Evolutionary conservation across 2,888 invertebrate genomes (phyloP), one percentile per base, ranked within the genome.

Genomic region (Scaptomyza parva): DNA sequence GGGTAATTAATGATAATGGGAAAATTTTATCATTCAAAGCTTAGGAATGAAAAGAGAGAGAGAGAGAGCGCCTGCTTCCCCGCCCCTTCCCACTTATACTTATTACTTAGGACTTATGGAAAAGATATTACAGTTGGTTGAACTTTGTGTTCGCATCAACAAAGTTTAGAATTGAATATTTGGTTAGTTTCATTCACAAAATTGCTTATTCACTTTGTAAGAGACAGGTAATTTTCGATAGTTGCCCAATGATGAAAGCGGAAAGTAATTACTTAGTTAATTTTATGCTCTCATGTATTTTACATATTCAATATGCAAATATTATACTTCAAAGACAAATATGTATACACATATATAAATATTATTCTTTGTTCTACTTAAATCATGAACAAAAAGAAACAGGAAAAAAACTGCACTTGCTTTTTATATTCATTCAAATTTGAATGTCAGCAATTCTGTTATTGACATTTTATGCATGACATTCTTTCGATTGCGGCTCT

Each of bases 381-480:
- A 2, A n/a, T 2, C 14, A 22, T 12, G 12, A 28, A 37, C 8
- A 37, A 39, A 22, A 39, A 22, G 53, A 55, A 48, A 54, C 24
- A 18, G 2, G 3, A 41, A 35, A 35, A 14, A 35, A 35, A 18
- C 24, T 28, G 9, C 35, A 55, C 37, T 35, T 39, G 53, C 33
- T 50, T 62, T 70, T 47, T 54, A 6, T 50, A 54, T 58, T 45
- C 48, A 67, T 71, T 48, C 67, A 63, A 37, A 43, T 57, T 52
- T 24, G 24, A 40, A 52, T 33, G 11, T 41, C 43, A 17, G 37
- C 37, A 47, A 33, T 24, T 52, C 69, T 78, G 77, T 40, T 61
- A 77, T 78, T 77, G 76, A 72, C 76, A 71, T 55, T 66, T 68
- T 74, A 48, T 71, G 75, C 68, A 60, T 67, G 67, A 59, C 57